Evolutionary conservation across 1,140 invertebrate genomes (phyloP).

Genomic region (Procambarus virginalis): DNA sequence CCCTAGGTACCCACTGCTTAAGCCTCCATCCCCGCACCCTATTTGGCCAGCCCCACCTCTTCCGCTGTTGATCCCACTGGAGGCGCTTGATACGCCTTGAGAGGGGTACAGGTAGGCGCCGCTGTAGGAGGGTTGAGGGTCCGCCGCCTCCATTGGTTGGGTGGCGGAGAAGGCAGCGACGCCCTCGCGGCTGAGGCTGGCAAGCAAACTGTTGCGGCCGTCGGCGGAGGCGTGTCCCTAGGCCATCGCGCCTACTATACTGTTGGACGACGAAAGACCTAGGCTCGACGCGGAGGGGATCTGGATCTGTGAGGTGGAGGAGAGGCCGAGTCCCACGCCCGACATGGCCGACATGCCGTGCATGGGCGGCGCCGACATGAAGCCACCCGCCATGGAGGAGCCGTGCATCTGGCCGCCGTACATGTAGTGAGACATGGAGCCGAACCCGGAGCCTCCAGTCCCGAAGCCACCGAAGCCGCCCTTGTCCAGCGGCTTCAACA

Average conservation of each 20-base stretch:
- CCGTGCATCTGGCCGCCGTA: conserved; percentile 75
- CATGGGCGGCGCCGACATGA: conserved; percentile 74
- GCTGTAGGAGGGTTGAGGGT: conserved; percentile 63
- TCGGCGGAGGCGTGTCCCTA: conserved; percentile 71
- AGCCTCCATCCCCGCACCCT: conserved; percentile 50
- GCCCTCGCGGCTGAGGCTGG: conserved; percentile 64
- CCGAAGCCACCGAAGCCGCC: conserved; percentile 71
- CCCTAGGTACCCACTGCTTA: conserved; percentile 52
- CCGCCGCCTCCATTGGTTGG: conserved; percentile 56
- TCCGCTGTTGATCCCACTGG: conserved; percentile 31
- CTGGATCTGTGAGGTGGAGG: conserved; percentile 69
- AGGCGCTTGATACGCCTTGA: conserved; percentile 30
- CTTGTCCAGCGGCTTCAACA: conserved; percentile 75
- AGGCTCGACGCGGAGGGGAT: conserved; percentile 67
- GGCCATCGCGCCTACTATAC: conserved; percentile 70
- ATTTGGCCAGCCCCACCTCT: conserved; percentile 48
- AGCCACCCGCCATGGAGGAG: conserved; percentile 72
- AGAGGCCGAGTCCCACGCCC: conserved; percentile 58
- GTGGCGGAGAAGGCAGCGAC: conserved; percentile 59
- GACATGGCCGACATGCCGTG: conserved; percentile 71
- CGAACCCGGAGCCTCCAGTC: conserved; percentile 71
- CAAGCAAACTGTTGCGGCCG: conserved; percentile 65
- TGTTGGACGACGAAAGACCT: conserved; percentile 69
- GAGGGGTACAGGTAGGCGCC: conserved; percentile 55
- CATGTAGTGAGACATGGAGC: conserved; percentile 76